Evolutionary conservation across 2,113 vertebrate genomes (phyloP).

Genomic region (Mustela lutreola): DNA sequence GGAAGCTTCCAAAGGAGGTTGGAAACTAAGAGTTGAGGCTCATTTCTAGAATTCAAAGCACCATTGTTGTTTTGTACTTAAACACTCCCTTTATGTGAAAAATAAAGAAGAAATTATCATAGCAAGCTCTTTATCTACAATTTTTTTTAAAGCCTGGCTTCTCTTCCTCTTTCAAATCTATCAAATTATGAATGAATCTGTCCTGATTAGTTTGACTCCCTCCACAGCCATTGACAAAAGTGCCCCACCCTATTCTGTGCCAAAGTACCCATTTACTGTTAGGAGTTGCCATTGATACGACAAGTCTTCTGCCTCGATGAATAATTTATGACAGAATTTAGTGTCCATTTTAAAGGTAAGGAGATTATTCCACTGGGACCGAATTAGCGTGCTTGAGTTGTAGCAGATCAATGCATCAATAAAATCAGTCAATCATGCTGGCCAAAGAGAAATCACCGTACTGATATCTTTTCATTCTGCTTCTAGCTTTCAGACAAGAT

Average conservation of each 20-base stretch:
- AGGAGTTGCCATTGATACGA: neutral
- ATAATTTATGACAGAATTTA: conserved; percentile 49
- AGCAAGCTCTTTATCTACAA: neutral
- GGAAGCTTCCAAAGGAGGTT: neutral
- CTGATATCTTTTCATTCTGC: neutral
- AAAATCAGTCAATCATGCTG: conserved; percentile 27
- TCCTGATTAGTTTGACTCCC: neutral
- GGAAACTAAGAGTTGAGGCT: neutral
- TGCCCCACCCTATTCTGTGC: neutral
- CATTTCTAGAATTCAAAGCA: neutral
- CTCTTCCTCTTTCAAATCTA: neutral
- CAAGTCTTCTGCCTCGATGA: conserved; percentile 31
- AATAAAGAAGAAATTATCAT: neutral
- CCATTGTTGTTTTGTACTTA: neutral
- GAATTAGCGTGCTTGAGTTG: conserved; percentile 3
- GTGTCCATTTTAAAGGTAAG: conserved; percentile 12
- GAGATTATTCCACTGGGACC: conserved; percentile 11
- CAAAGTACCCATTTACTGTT: conserved; percentile 40
- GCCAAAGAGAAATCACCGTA: conserved; percentile 29
- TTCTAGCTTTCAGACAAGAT: neutral
- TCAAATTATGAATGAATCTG: neutral
- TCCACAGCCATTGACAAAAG: neutral
- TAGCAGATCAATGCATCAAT: conserved; percentile 37
- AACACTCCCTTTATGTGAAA: neutral
- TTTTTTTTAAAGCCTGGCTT: neutral